A percentile compares a stretch with the other conserved stretches of the same genome.
Conservation (phyloP, 1,140 invertebrate species). For the Brevipalpus yothersi region DNA sequence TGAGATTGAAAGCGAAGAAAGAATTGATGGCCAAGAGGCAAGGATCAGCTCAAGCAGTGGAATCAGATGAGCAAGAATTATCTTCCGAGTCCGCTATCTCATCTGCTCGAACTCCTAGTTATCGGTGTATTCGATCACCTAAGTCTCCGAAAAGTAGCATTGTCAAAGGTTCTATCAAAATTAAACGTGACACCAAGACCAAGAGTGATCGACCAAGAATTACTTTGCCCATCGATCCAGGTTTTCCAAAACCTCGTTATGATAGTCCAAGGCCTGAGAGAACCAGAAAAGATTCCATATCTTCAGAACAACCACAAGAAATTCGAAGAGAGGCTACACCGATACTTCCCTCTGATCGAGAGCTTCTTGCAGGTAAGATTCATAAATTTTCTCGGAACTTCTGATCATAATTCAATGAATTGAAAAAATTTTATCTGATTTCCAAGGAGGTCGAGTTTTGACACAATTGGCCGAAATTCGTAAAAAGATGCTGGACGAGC, state of each 20-base stretch:
- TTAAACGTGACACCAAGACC: neutral
- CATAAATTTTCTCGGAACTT: neutral
- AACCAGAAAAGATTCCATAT: neutral
- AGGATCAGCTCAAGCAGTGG: neutral
- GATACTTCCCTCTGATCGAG: neutral
- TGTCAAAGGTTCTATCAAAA: neutral
- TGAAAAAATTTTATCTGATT: neutral
- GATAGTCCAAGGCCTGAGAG: neutral
- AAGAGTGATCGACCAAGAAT: neutral
- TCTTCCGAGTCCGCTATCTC: neutral
- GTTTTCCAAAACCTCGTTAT: neutral
- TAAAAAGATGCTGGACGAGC: slow-evolving; percentile 7
- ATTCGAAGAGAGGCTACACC: neutral
- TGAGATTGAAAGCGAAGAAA: neutral
- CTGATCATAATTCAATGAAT: neutral
- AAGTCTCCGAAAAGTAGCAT: neutral
- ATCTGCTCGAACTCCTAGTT: neutral
- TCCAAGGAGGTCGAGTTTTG: neutral
- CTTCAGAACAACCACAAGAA: neutral
- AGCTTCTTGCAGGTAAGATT: neutral
- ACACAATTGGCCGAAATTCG: slow-evolving; percentile 4
- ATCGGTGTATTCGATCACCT: neutral
- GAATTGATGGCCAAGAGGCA: neutral
- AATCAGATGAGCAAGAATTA: neutral
- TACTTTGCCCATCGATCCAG: neutral